Evolutionary conservation across 2,888 invertebrate species (phyloP), one percentile per base, ranked within the genome.

Genomic region (Dicranocentrus wangi): DNA sequence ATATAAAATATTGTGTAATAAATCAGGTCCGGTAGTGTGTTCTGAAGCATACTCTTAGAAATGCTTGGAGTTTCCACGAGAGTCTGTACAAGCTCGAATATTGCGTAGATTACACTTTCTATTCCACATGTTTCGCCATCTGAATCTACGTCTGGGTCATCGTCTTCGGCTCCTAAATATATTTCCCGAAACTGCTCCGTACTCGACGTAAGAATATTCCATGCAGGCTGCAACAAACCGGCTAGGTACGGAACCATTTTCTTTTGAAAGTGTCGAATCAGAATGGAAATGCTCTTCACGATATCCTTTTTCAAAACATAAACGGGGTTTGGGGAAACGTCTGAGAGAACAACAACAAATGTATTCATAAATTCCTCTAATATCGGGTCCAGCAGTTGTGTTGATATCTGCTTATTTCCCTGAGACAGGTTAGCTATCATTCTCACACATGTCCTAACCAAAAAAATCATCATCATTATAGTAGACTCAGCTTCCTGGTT

Each of bases 201-300:
- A 85, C 92, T 92, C 85, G 92, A 91, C 28, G 92, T 92, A n/a
- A 93, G 90, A 47, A 92, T 90, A 83, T 90, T 91, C 93, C 93
- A 93, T 23, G 93, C 90, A 0, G 92, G 91, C 1, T 91, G 91
- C 61, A 93, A 88, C 81, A 93, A 91, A 85, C 91, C 90, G 13
- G 90, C 90, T 87, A 93, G 89, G 88, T 91, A 93, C 19, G 90
- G 90, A 2, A 90, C 88, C 87, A 93, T 90, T 84, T 91, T 90
- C 87, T 91, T 92, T 0, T 93, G 92, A 87, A 92, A 91, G 85
- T 91, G 91, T 53, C 90, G 91, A 53, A 93, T 91, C 0, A 86
- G 72, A 55, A 80, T 78, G 51, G 86, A 78, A 60, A 85, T 86
- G 23, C 84, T 85, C 68, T 85, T 86, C 8, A 87, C 81, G 15